Conservation (phyloP, 2,888 invertebrate species). For the Brenthis daphne region DNA sequence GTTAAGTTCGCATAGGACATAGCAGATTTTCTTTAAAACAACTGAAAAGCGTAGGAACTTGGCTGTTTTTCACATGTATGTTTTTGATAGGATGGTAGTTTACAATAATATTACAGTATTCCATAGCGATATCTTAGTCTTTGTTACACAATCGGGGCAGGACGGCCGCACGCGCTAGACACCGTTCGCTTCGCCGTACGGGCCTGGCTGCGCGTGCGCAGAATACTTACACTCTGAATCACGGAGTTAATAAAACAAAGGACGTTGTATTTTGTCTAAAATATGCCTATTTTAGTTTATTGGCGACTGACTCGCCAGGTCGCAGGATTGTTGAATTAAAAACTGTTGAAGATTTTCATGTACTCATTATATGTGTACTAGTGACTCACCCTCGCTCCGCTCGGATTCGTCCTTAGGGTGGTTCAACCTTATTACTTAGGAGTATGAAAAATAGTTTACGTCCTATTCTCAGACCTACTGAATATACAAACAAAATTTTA, state of each 20-base stretch:
- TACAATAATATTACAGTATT: conserved; percentile 5
- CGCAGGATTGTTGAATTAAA: too few relatives aligned
- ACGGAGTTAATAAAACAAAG: conserved; percentile 10
- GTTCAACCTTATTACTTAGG: too few relatives aligned
- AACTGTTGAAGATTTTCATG: too few relatives aligned
- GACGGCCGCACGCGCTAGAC: conserved; percentile 32
- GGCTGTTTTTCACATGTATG: too few relatives aligned
- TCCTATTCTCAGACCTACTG: too few relatives aligned
- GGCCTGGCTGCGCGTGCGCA: conserved; percentile 28
- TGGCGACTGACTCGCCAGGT: conserved; percentile 2
- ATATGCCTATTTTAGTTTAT: conserved; percentile 15
- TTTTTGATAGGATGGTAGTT: not conserved
- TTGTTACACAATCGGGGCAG: conserved; percentile 25
- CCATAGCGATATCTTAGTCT: not conserved
- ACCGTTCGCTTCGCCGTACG: conserved; percentile 32
- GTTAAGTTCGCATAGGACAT: too few relatives aligned
- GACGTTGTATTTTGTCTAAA: not conserved
- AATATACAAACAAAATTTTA: too few relatives aligned
- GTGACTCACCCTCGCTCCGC: too few relatives aligned
- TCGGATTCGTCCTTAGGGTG: too few relatives aligned
- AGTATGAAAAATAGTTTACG: too few relatives aligned
- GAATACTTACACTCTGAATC: conserved; percentile 12
- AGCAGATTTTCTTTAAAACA: not conserved
- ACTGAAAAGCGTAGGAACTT: not conserved
- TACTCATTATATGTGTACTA: too few relatives aligned